A percentile compares a stretch with the other conserved stretches of the same genome.
Evolutionary conservation across 2,888 invertebrate genomes (phyloP).

Genomic region (Poecilobothrus nobilitatus): DNA sequence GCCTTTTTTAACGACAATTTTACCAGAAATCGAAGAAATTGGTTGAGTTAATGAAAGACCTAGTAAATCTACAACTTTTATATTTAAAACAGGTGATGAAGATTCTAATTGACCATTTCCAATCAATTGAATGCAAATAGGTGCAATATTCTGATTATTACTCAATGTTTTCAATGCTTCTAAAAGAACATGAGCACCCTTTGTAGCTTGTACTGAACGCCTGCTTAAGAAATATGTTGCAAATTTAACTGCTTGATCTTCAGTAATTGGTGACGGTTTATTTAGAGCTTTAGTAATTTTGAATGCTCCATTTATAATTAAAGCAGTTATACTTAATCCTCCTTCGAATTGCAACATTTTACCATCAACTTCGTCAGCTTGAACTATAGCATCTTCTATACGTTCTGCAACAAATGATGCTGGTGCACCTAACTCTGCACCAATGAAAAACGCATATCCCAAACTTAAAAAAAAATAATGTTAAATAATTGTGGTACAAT

Average conservation of each 20-base stretch:
- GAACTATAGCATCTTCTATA: constrained; percentile 85
- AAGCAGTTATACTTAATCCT: constrained; percentile 68
- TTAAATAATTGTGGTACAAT: constrained; percentile 5
- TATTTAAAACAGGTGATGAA: constrained; percentile 62
- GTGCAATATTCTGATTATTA: constrained; percentile 66
- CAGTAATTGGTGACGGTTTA: constrained; percentile 60
- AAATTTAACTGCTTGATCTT: constrained; percentile 78
- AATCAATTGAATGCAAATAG: constrained; percentile 72
- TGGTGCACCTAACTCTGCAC: constrained; percentile 58
- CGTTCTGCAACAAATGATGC: constrained; percentile 61
- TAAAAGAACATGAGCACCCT: constrained; percentile 72
- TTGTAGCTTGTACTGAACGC: constrained; percentile 76
- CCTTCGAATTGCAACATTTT: constrained; percentile 86
- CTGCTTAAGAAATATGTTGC: constrained; percentile 83
- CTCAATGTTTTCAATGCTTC: constrained; percentile 59
- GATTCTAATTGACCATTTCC: constrained; percentile 69
- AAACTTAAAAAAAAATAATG: constrained; percentile 49
- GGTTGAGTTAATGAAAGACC: constrained; percentile 55
- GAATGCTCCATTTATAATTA: constrained; percentile 51
- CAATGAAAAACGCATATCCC: constrained; percentile 75
- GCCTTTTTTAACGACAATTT: constrained; percentile 44
- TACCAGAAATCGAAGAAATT: constrained; percentile 31
- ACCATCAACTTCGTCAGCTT: constrained; percentile 91
- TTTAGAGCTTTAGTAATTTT: constrained; percentile 54
- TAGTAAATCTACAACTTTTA: constrained; percentile 65